Evolutionary conservation across 2,888 invertebrate species (phyloP).

Genomic region (Polymixis flavicincta): DNA sequence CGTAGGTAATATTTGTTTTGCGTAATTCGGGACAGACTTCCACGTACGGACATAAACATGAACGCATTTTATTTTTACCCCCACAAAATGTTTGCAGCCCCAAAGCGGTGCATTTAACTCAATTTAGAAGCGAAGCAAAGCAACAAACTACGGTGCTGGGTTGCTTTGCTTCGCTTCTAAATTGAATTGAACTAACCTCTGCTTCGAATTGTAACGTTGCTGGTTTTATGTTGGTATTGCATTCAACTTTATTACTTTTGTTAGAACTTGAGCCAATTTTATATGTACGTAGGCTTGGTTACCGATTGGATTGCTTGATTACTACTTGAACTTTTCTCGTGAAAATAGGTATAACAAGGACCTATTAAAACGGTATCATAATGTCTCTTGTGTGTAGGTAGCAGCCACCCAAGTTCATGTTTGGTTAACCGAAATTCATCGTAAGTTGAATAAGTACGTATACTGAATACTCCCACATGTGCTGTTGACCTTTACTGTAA

Average conservation of each 20-base stretch:
- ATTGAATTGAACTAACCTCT: slow-evolving; percentile 27
- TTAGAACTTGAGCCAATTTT: neutral
- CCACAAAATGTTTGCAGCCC: slow-evolving; percentile 21
- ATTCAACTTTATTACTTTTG: slow-evolving; percentile 4
- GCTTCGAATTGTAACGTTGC: neutral
- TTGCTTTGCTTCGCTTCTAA: neutral
- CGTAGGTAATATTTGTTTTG: slow-evolving; percentile 13
- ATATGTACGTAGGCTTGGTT: neutral
- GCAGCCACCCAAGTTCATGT: neutral
- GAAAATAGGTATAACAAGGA: neutral
- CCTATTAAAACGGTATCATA: neutral
- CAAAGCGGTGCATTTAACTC: slow-evolving; percentile 14
- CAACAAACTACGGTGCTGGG: neutral
- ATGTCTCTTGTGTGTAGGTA: neutral
- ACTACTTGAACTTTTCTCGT: neutral
- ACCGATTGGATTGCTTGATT: neutral
- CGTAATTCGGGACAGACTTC: slow-evolving; percentile 17
- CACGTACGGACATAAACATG: neutral
- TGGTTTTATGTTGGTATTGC: neutral
- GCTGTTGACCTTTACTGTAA: neutral
- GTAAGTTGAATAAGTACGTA: neutral
- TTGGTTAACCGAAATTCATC: neutral
- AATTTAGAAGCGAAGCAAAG: too few species aligned
- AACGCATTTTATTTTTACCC: slow-evolving; percentile 8
- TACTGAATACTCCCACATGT: neutral